Base-by-base conservation (phyloP, 2,888 invertebrate species). In the Pecten maximus region DNA sequence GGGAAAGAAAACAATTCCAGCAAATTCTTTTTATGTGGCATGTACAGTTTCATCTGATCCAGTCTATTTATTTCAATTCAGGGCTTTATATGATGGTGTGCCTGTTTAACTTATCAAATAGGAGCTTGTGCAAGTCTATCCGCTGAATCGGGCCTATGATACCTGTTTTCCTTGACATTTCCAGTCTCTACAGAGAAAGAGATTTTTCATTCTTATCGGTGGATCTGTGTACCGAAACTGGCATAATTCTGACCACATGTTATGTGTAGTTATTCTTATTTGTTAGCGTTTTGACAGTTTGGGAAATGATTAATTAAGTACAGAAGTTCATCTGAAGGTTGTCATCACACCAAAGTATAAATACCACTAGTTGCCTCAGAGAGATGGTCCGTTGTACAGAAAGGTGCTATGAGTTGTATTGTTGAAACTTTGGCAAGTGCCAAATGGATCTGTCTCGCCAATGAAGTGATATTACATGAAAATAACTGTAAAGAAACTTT, bases 161-260 rank as follows among this genome's bases (percentile, higher is more conserved):
- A 23, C 35, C 74, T 74, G 35, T 74, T 0, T 23, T 19, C 35
- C 74, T 35, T 74, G 74, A 35, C 28, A 74, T 2, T 23, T n/a
- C n/a, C 6, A 60, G 6, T 35, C 54, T 54, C 0, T n/a, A 54
- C 74, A 35, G 74, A 28, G 74, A 74, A 74, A 74, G 0, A 10
- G 35, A 74, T 74, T 1, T 54, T 54, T 54, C 54, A 54, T 54
- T 54, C 54, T 74, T 74, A 74, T 74, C 74, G 6, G 74, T 35
- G 0, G 74, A 74, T 74, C 54, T n/a, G 8, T 54, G 54, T 54
- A 23, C 54, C 0, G 74, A 28, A 74, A 74, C 60, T 74, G 74
- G 74, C 74, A 74, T 74, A 74, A 74, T 74, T 74, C 74, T 74
- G 74, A 74, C 74, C 74, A 74, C 35, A 35, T 74, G 74, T 74